These are phyloP conservation scores for Borostomias antarcticus DNA, from an alignment of 2,797 vertebrate species.

Conservation along the genomic window DNA sequence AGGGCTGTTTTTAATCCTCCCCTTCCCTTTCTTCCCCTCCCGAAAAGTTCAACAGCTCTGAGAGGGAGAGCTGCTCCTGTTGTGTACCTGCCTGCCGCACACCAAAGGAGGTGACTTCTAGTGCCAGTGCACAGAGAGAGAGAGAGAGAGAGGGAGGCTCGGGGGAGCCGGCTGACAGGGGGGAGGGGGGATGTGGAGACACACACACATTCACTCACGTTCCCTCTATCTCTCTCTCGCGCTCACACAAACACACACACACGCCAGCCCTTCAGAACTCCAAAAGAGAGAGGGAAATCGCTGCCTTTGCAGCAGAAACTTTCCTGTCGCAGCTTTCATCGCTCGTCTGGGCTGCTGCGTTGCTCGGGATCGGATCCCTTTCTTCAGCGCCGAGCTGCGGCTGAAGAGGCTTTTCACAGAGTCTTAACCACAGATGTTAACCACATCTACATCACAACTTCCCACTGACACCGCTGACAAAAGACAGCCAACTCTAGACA, in stretches of 20 bases:
- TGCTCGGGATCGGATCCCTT: slow-evolving; percentile 66
- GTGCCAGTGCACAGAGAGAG: slow-evolving; percentile 76
- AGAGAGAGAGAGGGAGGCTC: slow-evolving; percentile 76
- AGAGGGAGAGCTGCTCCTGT: slow-evolving; percentile 78
- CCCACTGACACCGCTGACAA: slow-evolving; percentile 59
- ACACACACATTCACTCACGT: slow-evolving; percentile 11
- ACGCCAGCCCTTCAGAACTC: slow-evolving; percentile 74
- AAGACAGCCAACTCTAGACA: slow-evolving; percentile 45
- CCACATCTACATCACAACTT: too few species aligned
- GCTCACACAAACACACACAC: slow-evolving; percentile 12
- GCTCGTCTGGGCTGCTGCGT: slow-evolving; percentile 66
- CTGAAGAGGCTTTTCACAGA: slow-evolving; percentile 71
- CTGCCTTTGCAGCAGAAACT: slow-evolving; percentile 79
- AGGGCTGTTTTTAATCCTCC: slow-evolving; percentile 86
- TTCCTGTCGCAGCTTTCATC: slow-evolving; percentile 77
- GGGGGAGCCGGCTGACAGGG: slow-evolving; percentile 75
- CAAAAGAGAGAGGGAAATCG: slow-evolving; percentile 76
- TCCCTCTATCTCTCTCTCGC: slow-evolving; percentile 17
- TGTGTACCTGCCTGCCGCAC: slow-evolving; percentile 82
- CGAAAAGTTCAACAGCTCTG: slow-evolving; percentile 79
- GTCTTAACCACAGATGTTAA: slow-evolving; percentile 65
- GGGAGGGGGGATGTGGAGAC: slow-evolving; percentile 61
- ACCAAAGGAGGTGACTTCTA: slow-evolving; percentile 84
- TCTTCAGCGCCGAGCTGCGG: slow-evolving; percentile 66
- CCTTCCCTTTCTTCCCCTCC: slow-evolving; percentile 79